Percentiles rank a stretch among this genome's conserved stretches.
Evolutionary conservation across 2,797 vertebrate species (phyloP).

Genomic region (Neostethus bicornis): DNA sequence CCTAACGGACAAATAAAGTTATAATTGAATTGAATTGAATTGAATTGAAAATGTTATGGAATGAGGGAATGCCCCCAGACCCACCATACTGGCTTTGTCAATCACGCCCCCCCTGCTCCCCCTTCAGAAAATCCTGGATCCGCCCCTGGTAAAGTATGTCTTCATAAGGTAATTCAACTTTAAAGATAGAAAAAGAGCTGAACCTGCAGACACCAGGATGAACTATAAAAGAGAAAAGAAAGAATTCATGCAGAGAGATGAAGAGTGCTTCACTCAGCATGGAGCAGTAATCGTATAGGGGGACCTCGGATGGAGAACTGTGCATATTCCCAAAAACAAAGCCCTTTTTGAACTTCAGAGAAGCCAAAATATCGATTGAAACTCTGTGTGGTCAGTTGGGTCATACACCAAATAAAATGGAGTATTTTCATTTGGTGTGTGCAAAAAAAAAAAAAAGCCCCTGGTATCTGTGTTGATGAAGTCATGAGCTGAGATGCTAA

Average conservation of each 20-base stretch:
- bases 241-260: slow-evolving; percentile 47
- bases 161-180: slow-evolving; percentile 26
- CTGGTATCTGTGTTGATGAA: slow-evolving; percentile 50
- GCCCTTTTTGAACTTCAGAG: slow-evolving; percentile 68
- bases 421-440: slow-evolving; percentile 22
- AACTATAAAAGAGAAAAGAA: slow-evolving; percentile 31
- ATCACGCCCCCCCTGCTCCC: too few relatives aligned
- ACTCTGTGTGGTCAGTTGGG: slow-evolving; percentile 52
- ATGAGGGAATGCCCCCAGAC: too few relatives aligned
- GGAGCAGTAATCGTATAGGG: slow-evolving; percentile 49
- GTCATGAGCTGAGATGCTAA: slow-evolving; percentile 51
- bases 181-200: slow-evolving; percentile 16
- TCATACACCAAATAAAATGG: slow-evolving; percentile 58
- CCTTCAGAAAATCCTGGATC: too few relatives aligned
- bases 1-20: too few relatives aligned
- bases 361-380: slow-evolving; percentile 70
- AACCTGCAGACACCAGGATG: slow-evolving; percentile 12
- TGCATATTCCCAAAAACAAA: slow-evolving; percentile 55
- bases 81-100: too few relatives aligned
- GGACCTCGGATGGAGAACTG: slow-evolving; percentile 41
- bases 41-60: too few relatives aligned
- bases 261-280: slow-evolving; percentile 36
- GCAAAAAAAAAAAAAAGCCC: slow-evolving; percentile 57
- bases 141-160: too few relatives aligned
- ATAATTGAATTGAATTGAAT: too few relatives aligned